Evolutionary conservation across 1,140 invertebrate species (phyloP).

Genomic region (Phymorhynchus buccinoides): DNA sequence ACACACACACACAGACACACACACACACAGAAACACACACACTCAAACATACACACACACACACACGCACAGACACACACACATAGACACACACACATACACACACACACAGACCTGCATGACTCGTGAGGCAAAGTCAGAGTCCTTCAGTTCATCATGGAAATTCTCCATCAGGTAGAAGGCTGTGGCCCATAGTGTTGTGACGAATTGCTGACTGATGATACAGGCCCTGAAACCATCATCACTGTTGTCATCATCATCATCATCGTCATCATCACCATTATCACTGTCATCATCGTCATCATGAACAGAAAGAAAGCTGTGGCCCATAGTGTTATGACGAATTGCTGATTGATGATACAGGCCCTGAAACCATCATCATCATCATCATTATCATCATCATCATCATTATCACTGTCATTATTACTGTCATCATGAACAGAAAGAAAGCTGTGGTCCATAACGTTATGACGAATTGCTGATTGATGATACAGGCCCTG

Average conservation of each 20-base stretch:
- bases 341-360: constrained; percentile 79
- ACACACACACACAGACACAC: constrained; percentile 14
- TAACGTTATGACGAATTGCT: constrained; percentile 80
- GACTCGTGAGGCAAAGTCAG: constrained; percentile 70
- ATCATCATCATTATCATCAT: too few relatives aligned
- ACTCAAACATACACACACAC: too few relatives aligned
- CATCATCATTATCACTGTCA: too few relatives aligned
- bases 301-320: too few relatives aligned
- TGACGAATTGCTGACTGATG: constrained; percentile 79
- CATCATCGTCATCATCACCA: too few relatives aligned
- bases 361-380: constrained; percentile 68
- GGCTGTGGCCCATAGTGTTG: constrained; percentile 80
- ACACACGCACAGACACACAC: too few relatives aligned
- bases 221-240: constrained; percentile 71
- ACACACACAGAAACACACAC: too few relatives aligned
- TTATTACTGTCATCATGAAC: too few relatives aligned
- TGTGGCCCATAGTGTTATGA: constrained; percentile 80
- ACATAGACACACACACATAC: too few relatives aligned
- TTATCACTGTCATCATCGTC: too few relatives aligned
- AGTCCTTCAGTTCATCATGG: constrained; percentile 72
- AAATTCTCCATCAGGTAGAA: constrained; percentile 82
- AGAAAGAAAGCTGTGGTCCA: constrained; percentile 82
- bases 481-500: constrained; percentile 76
- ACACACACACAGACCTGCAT: constrained; percentile 60
- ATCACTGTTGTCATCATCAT: too few relatives aligned